A percentile compares a stretch with the other conserved stretches of the same genome.
Conservation (phyloP, 2,113 vertebrate species). For the Scatophagus argus region DNA sequence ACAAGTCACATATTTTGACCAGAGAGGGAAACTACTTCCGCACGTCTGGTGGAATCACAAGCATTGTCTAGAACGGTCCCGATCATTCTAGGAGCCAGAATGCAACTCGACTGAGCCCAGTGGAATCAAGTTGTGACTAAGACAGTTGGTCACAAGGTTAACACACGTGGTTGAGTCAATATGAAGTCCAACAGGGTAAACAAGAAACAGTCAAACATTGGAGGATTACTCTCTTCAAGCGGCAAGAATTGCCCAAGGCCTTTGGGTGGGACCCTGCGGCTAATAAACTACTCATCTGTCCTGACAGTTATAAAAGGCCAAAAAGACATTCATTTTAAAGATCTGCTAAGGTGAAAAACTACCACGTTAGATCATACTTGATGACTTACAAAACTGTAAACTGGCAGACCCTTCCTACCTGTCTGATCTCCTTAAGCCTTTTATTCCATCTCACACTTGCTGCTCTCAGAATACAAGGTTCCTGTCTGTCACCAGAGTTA, state of each 20-base stretch:
- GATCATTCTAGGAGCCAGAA: no score
- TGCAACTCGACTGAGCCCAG: no score
- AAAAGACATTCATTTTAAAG: neutral
- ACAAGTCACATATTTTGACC: no score
- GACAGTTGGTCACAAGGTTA: constrained; percentile 26
- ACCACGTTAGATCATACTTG: neutral
- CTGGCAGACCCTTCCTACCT: neutral
- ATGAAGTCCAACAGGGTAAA: constrained; percentile 72
- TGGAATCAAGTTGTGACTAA: no score
- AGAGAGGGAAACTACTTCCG: no score
- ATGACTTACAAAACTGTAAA: neutral
- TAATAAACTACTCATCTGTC: constrained; percentile 25
- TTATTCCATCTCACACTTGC: neutral
- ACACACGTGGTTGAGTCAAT: constrained; percentile 54
- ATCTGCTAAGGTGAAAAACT: neutral
- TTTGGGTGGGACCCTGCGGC: constrained; percentile 56
- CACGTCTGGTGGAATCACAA: no score
- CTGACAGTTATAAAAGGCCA: neutral
- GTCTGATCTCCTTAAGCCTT: neutral
- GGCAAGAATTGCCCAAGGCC: constrained; percentile 35
- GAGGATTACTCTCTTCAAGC: constrained; percentile 38
- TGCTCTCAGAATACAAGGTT: neutral
- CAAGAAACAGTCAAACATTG: constrained; percentile 63
- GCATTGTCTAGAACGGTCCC: no score
- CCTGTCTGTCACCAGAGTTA: neutral